phyloP scores from a whole-genome alignment of 2,113 vertebrate species.

The Rhizomys pruinosus region DNA sequence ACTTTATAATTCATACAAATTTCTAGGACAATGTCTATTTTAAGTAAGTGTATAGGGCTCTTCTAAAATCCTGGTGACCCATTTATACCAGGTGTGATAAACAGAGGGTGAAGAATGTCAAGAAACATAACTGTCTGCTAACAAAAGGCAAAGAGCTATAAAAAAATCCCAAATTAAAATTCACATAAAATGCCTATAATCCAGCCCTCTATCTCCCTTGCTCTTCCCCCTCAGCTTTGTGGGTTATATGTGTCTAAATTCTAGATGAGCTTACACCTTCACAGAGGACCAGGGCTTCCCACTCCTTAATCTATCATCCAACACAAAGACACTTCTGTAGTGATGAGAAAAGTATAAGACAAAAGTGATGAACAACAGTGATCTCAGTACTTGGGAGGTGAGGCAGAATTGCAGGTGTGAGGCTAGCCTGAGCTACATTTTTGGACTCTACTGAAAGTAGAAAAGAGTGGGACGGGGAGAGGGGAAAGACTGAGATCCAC shows the following conservation, averaged over 20 bases:
- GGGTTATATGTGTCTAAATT: background rate
- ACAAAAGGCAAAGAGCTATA: slow-evolving; percentile 50
- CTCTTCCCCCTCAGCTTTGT: background rate
- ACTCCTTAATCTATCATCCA: background rate
- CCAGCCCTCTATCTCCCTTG: background rate
- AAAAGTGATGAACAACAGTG: background rate
- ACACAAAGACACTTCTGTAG: background rate
- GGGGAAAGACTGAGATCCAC: background rate
- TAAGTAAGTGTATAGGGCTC: slow-evolving; percentile 13
- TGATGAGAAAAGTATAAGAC: slow-evolving; percentile 5
- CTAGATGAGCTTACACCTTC: background rate
- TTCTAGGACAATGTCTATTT: background rate
- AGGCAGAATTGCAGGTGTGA: background rate
- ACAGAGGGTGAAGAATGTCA: background rate
- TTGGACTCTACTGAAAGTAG: background rate
- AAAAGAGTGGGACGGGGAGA: background rate
- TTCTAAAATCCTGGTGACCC: background rate
- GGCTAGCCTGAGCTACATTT: background rate
- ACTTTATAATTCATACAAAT: slow-evolving; percentile 28
- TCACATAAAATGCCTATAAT: slow-evolving; percentile 32
- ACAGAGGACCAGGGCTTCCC: background rate
- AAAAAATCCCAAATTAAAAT: slow-evolving; percentile 39
- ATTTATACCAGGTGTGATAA: slow-evolving; percentile 1
- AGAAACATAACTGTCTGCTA: background rate
- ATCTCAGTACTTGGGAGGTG: background rate